Evolutionary conservation across 1,140 invertebrate genomes (phyloP).

Genomic region (Saxidomus purpurata): DNA sequence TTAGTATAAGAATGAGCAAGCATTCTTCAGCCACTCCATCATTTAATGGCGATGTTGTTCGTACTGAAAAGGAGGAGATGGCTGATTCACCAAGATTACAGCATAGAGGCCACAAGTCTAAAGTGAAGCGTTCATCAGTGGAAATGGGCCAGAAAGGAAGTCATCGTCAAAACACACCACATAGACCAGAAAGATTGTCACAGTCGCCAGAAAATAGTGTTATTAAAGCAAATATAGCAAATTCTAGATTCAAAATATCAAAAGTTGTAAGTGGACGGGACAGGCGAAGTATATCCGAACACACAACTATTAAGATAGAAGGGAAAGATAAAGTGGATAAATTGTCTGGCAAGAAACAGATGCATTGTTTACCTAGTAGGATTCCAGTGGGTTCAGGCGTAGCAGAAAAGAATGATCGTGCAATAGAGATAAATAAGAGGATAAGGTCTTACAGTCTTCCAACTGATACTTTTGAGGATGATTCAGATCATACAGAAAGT

Average conservation of each 20-base stretch:
- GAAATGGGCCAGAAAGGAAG: slow-evolving; percentile 71
- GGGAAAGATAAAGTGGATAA: slow-evolving; percentile 54
- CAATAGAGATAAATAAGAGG: slow-evolving; percentile 55
- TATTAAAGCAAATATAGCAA: slow-evolving; percentile 53
- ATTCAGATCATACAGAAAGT: slow-evolving; percentile 31
- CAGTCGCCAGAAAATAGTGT: slow-evolving; percentile 67
- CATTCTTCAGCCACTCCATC: slow-evolving; percentile 41
- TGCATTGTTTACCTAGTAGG: slow-evolving; percentile 49
- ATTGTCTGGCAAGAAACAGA: slow-evolving; percentile 44
- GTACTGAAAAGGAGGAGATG: slow-evolving; percentile 63
- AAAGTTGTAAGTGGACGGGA: slow-evolving; percentile 48
- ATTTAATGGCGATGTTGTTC: slow-evolving; percentile 67
- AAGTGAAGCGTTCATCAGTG: slow-evolving; percentile 53
- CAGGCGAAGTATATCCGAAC: slow-evolving; percentile 65
- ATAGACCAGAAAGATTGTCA: slow-evolving; percentile 50
- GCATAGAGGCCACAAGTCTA: slow-evolving; percentile 46
- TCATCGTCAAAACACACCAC: slow-evolving; percentile 46
- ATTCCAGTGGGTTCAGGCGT: slow-evolving; percentile 43
- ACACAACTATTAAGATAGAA: slow-evolving; percentile 60
- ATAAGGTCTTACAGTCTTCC: slow-evolving; percentile 65
- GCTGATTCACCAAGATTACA: slow-evolving; percentile 58
- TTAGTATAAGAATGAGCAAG: slow-evolving; percentile 48
- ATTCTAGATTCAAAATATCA: slow-evolving; percentile 48
- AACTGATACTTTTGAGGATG: slow-evolving; percentile 36
- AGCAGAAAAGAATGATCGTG: slow-evolving; percentile 44